Conservation (phyloP, 92 coral and sea anemone genomes). For the Zoanthus sansibaricus region DNA sequence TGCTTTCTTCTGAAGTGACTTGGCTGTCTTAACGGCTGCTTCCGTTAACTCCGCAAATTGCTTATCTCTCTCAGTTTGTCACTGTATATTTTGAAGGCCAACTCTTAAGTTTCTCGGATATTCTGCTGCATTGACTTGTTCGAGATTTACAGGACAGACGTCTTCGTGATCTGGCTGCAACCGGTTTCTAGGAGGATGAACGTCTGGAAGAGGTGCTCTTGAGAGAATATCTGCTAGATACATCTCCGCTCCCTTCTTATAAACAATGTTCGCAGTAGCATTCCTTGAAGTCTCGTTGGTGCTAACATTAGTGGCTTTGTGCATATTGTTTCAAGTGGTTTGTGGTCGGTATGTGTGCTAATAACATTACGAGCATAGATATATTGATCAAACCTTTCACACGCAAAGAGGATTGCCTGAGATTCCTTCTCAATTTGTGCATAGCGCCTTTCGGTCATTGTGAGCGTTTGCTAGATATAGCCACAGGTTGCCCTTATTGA, state of each 20-base stretch:
- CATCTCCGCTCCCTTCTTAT: conserved; percentile 30
- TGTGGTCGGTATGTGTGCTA: not conserved
- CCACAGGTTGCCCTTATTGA: conserved; percentile 31
- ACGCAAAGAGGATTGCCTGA: conserved; percentile 29
- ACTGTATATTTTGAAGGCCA: conserved; percentile 16
- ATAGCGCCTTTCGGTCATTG: conserved; percentile 29
- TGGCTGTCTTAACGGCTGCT: too few relatives aligned
- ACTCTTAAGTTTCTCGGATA: conserved; percentile 13
- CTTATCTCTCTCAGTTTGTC: conserved; percentile 6
- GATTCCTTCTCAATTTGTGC: conserved; percentile 34
- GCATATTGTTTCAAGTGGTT: conserved; percentile 13
- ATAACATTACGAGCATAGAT: not conserved
- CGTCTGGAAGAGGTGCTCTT: conserved; percentile 25
- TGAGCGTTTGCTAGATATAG: not conserved
- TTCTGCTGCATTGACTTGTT: conserved; percentile 21
- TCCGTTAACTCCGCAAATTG: not conserved
- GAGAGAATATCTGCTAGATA: conserved; percentile 18
- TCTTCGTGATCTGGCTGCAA: not conserved
- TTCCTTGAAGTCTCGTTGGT: conserved; percentile 38
- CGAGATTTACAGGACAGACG: not conserved
- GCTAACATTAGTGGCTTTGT: conserved; percentile 24
- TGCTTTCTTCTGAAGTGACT: not conserved
- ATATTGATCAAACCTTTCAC: conserved; percentile 5
- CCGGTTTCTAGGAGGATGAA: conserved; percentile 13
- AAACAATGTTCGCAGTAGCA: conserved; percentile 6